Evolutionary conservation across 2,888 invertebrate species (phyloP).

Genomic region (Nyleta sp.): DNA sequence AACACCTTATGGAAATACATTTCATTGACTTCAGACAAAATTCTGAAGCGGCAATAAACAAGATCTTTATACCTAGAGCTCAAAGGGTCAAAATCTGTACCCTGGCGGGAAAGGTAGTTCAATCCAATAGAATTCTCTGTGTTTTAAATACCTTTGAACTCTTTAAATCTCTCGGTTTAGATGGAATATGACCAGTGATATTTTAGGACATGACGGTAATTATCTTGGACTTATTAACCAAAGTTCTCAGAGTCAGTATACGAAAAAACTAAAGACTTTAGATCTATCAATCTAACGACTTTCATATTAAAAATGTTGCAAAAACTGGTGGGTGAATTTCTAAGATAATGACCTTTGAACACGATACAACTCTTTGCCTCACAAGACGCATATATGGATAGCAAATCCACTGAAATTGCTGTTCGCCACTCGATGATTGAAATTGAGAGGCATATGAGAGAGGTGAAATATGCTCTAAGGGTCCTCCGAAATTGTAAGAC

Average conservation of each 20-base stretch:
- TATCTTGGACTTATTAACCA: neutral
- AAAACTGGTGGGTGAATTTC: neutral
- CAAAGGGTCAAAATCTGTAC: neutral
- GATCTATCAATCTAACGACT: neutral
- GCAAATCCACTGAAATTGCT: neutral
- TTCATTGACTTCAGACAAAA: neutral
- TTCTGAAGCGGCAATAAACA: no score
- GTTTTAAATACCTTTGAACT: neutral
- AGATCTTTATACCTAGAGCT: neutral
- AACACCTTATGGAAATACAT: neutral
- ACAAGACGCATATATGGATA: neutral
- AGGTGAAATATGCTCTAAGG: neutral
- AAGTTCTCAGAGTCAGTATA: neutral
- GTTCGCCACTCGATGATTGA: neutral
- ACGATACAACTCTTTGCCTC: neutral
- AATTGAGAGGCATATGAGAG: neutral
- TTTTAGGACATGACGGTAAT: neutral
- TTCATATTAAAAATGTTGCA: neutral
- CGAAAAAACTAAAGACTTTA: neutral
- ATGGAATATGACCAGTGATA: constrained; percentile 1
- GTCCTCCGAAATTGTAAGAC: no score
- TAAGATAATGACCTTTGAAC: neutral
- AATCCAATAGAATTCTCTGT: neutral
- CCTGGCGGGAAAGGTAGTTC: neutral
- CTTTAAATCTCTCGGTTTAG: neutral